Conservation (phyloP, 2,113 vertebrate species). For the Poeciliopsis prolifica region DNA sequence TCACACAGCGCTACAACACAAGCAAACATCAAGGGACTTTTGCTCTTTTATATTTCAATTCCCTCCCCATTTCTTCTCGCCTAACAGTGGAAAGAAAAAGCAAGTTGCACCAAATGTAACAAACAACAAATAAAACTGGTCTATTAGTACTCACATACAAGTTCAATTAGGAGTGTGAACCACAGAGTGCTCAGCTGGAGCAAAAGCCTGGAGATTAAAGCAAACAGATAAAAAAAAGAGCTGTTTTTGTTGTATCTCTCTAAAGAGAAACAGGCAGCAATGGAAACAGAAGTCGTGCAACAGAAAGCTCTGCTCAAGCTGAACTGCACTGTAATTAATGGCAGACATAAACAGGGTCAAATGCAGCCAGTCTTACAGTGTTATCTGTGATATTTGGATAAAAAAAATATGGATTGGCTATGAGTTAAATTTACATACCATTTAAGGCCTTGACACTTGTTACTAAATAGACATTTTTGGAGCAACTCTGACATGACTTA, state of each 20-base stretch:
- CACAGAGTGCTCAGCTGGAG: slow-evolving; percentile 55
- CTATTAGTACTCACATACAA: slow-evolving; percentile 57
- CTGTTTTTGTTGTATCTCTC: slow-evolving; percentile 15
- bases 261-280: slow-evolving; percentile 46
- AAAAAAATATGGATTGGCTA: slow-evolving; percentile 19
- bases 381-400: slow-evolving; percentile 10
- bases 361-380: slow-evolving; percentile 13
- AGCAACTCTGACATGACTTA: slow-evolving; percentile 6
- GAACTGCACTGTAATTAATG: slow-evolving; percentile 32
- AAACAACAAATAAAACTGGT: slow-evolving; percentile 35
- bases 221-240: slow-evolving; percentile 11
- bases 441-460: slow-evolving; percentile 32
- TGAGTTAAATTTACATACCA: neutral
- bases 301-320: slow-evolving; percentile 21
- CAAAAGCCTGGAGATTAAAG: slow-evolving; percentile 52
- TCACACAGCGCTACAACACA: slow-evolving; percentile 57
- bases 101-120: slow-evolving; percentile 33
- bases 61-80: slow-evolving; percentile 16
- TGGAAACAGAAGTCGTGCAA: slow-evolving; percentile 28
- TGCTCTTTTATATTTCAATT: slow-evolving; percentile 35
- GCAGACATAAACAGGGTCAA: slow-evolving; percentile 51
- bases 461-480: slow-evolving; percentile 34
- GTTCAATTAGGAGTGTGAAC: slow-evolving; percentile 60
- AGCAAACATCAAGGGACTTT: slow-evolving; percentile 64
- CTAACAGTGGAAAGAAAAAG: slow-evolving; percentile 15